Conservation (phyloP, 1,140 invertebrate genomes). For the Zaprionus lachaisei region DNA sequence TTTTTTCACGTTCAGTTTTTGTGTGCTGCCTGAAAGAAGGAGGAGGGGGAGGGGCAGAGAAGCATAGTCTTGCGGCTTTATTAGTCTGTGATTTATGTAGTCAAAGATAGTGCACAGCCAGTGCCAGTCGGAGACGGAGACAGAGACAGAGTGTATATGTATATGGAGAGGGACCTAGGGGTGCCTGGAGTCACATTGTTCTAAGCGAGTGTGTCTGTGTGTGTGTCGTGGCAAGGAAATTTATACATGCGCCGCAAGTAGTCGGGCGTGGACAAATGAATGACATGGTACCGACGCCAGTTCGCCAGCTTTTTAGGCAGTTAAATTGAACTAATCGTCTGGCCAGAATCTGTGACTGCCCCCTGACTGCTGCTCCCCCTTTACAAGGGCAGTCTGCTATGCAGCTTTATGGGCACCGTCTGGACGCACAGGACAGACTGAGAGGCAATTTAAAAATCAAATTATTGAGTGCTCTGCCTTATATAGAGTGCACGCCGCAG, state of each 20-base stretch:
- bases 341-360: constrained; percentile 53
- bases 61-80: constrained; percentile 79
- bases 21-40: constrained; percentile 28
- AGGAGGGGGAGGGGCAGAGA: not conserved
- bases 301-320: constrained; percentile 60
- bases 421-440: not conserved
- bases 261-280: constrained; percentile 81
- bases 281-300: constrained; percentile 67
- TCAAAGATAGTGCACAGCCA: constrained; percentile 74
- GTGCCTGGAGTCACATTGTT: constrained; percentile 37
- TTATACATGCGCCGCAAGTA: constrained; percentile 76
- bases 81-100: constrained; percentile 83
- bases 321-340: constrained; percentile 78
- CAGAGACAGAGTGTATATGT: not conserved
- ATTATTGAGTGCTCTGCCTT: constrained; percentile 68
- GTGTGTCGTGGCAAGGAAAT: constrained; percentile 70
- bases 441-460: constrained; percentile 67
- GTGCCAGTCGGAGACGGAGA: constrained; percentile 27
- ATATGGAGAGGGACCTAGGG: not conserved
- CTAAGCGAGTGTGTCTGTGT: constrained; percentile 64
- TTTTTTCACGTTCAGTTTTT: constrained; percentile 27
- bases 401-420: constrained; percentile 67
- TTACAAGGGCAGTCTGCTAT: constrained; percentile 62
- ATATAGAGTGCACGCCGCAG: constrained; percentile 60
- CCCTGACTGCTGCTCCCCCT: not conserved